Conservation (phyloP, 2,113 vertebrate species). For the Syngnathus floridae region DNA sequence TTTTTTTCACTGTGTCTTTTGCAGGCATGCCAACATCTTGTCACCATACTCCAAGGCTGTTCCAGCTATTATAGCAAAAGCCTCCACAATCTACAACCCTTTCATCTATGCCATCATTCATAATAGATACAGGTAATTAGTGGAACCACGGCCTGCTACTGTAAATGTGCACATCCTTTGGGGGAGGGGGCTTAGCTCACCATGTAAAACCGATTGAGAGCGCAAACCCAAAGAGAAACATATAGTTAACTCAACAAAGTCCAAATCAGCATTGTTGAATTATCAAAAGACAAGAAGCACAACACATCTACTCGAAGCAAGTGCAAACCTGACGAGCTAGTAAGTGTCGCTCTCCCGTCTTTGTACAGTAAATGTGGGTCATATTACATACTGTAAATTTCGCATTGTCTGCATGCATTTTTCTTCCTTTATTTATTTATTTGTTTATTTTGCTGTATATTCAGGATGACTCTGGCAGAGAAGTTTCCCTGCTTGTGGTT, state of each 20-base stretch:
- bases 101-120: constrained; percentile 92
- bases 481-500: constrained; percentile 77
- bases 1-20: constrained; percentile 10
- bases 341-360: neutral
- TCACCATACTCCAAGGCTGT: constrained; percentile 84
- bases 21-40: constrained; percentile 77
- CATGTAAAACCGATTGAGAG: too few species aligned
- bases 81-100: constrained; percentile 91
- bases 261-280: too few species aligned
- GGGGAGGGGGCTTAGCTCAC: too few species aligned
- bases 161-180: neutral
- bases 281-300: too few species aligned
- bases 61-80: constrained; percentile 90
- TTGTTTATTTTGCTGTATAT: neutral
- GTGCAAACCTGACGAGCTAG: too few species aligned
- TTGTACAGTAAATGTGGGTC: neutral
- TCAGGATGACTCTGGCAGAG: constrained; percentile 81
- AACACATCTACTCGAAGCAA: too few species aligned
- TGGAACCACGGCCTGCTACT: neutral
- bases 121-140: constrained; percentile 83
- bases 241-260: too few species aligned
- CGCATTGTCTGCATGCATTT: neutral
- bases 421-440: neutral
- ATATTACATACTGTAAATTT: neutral
- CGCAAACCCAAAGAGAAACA: too few species aligned